Percentiles rank a stretch among this genome's conserved stretches.
These are phyloP conservation scores for Charadrius vociferus DNA, from an alignment of 2,113 vertebrate genomes.

Conservation along the genomic window DNA sequence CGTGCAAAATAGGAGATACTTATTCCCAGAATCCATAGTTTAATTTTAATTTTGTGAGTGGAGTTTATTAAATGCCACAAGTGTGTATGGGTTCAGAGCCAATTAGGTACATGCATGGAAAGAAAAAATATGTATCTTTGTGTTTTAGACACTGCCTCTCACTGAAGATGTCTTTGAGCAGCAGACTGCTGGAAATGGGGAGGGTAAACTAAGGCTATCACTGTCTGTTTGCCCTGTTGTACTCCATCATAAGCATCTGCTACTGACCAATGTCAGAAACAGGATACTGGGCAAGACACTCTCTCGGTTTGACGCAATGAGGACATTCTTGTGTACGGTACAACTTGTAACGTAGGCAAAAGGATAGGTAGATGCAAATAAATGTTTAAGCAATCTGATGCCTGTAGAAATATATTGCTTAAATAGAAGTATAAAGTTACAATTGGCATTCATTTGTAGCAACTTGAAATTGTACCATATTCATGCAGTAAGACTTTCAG, in stretches of 20 bases:
- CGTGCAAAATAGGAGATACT: neutral
- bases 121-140: neutral
- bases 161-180: conserved; percentile 29
- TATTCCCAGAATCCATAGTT: neutral
- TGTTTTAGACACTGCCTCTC: conserved; percentile 25
- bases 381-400: neutral
- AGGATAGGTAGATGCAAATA: neutral
- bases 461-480: neutral
- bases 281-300: neutral
- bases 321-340: neutral
- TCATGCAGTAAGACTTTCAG: neutral
- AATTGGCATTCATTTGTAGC: neutral
- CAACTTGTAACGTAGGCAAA: neutral
- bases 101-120: neutral
- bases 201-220: conserved; percentile 16
- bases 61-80: neutral
- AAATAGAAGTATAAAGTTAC: neutral
- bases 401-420: neutral
- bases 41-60: neutral
- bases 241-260: neutral
- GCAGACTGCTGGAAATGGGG: conserved; percentile 26
- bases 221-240: neutral
- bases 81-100: neutral
- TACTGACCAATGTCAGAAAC: neutral
- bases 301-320: neutral